A percentile compares a stretch with the other conserved stretches of the same genome.
Conservation (phyloP, 2,888 invertebrate genomes). For the Leptopilina syphax region DNA sequence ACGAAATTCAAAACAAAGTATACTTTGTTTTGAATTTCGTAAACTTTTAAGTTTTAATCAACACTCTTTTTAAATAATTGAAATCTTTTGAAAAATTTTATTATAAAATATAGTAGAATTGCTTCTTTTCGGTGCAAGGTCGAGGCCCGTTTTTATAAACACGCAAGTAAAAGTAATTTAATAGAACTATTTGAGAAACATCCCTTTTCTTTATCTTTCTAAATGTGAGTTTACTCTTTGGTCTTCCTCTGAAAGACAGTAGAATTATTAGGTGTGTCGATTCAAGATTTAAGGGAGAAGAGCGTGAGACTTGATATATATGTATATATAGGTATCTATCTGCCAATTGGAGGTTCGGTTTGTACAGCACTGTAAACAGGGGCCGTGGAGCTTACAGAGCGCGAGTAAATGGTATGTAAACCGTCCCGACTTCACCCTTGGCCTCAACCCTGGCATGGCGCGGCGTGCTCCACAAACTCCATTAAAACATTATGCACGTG, state of each 20-base stretch:
- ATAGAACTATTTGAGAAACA: no score
- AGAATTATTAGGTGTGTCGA: not conserved
- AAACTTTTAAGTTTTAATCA: no score
- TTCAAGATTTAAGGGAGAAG: constrained; percentile 40
- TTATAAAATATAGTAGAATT: no score
- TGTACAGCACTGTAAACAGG: constrained; percentile 75
- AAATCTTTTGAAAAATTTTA: no score
- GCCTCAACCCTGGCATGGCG: constrained; percentile 63
- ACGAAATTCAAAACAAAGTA: no score
- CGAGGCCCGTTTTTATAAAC: no score
- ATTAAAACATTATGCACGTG: constrained; percentile 77
- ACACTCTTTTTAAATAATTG: no score
- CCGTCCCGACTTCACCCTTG: constrained; percentile 73
- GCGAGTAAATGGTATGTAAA: constrained; percentile 77
- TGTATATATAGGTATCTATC: constrained; percentile 60
- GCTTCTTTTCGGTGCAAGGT: no score
- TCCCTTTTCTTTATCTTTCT: no score
- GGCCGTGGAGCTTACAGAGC: constrained; percentile 67
- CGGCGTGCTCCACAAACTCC: constrained; percentile 75
- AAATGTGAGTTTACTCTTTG: not conserved
- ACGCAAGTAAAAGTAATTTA: no score
- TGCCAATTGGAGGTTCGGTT: constrained; percentile 66
- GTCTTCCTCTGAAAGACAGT: not conserved
- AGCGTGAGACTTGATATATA: constrained; percentile 57
- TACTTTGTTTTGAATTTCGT: no score